Evolutionary conservation across 2,797 vertebrate genomes (phyloP).

Genomic region (Rhabdophis nuchalis): DNA sequence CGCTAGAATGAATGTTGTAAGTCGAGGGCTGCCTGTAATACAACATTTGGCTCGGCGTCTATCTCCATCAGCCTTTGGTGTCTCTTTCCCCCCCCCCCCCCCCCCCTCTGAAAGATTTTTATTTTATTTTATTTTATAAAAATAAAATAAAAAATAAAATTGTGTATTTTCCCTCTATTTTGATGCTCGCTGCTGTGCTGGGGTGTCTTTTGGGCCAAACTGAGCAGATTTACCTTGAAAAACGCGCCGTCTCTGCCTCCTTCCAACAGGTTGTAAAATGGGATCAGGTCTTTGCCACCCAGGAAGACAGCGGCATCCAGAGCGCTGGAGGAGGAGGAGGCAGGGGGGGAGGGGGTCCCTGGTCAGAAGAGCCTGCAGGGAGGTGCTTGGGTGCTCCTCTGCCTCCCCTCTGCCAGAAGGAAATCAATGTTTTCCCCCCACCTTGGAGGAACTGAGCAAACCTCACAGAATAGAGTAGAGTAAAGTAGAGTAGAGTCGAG

Average conservation of each 20-base stretch:
- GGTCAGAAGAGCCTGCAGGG: background rate
- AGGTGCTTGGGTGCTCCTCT: background rate
- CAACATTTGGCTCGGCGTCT: background rate
- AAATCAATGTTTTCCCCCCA: background rate
- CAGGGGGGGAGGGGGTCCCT: slow-evolving; percentile 32
- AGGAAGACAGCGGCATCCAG: slow-evolving; percentile 81
- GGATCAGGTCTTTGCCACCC: slow-evolving; percentile 82
- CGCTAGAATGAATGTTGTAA: background rate
- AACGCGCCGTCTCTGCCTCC: slow-evolving; percentile 85
- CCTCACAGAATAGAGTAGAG: too few relatives aligned
- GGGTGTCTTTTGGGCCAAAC: background rate
- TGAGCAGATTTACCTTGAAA: slow-evolving; percentile 75
- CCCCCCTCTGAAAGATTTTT: too few relatives aligned
- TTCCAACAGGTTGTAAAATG: slow-evolving; percentile 85
- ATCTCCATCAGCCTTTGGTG: background rate
- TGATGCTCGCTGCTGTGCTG: background rate
- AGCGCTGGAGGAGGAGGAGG: slow-evolving; percentile 69
- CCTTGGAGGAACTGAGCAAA: background rate
- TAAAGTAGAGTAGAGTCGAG: too few relatives aligned
- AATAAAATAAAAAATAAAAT: too few relatives aligned
- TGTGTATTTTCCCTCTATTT: background rate
- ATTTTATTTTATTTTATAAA: too few relatives aligned
- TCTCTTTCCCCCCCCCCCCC: too few relatives aligned
- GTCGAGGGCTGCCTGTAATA: background rate
- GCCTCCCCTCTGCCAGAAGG: background rate